Evolutionary conservation across 1,140 invertebrate species (phyloP).

Genomic region (Rhizoglyphus robini): DNA sequence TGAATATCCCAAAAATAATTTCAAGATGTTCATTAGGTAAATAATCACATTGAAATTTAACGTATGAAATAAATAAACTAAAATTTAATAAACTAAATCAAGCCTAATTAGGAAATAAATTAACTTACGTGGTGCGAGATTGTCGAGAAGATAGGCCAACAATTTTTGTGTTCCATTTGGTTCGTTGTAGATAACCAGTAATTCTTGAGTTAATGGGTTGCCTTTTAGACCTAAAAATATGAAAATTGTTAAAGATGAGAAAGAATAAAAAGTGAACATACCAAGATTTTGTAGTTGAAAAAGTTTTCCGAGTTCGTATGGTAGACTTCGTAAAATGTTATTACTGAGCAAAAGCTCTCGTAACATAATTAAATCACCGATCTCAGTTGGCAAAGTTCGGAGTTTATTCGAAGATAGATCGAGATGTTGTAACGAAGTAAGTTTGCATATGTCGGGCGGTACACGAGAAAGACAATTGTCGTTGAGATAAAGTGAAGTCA

Average conservation of each 20-base stretch:
- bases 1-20: no score
- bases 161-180: slow-evolving; percentile 84
- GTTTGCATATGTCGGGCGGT: slow-evolving; percentile 68
- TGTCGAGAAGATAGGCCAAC: slow-evolving; percentile 80
- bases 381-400: slow-evolving; percentile 76
- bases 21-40: no score
- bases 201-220: slow-evolving; percentile 85
- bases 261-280: slow-evolving; percentile 27
- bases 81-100: no score
- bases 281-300: slow-evolving; percentile 71
- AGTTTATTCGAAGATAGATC: slow-evolving; percentile 91
- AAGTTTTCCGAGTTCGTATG: slow-evolving; percentile 91
- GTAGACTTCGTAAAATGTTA: slow-evolving; percentile 80
- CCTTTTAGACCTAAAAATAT: slow-evolving; percentile 59
- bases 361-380: slow-evolving; percentile 84
- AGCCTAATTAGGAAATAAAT: background rate
- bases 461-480: slow-evolving; percentile 78
- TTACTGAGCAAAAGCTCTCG: slow-evolving; percentile 85
- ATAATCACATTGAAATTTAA: no score
- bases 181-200: slow-evolving; percentile 77
- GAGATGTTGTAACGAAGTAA: slow-evolving; percentile 65
- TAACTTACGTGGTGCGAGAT: slow-evolving; percentile 45
- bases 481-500: slow-evolving; percentile 85
- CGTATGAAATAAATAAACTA: no score
- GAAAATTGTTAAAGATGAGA: slow-evolving; percentile 10